Evolutionary conservation across 2,888 invertebrate species (phyloP).

Genomic region (Spilosoma lubricipeda): DNA sequence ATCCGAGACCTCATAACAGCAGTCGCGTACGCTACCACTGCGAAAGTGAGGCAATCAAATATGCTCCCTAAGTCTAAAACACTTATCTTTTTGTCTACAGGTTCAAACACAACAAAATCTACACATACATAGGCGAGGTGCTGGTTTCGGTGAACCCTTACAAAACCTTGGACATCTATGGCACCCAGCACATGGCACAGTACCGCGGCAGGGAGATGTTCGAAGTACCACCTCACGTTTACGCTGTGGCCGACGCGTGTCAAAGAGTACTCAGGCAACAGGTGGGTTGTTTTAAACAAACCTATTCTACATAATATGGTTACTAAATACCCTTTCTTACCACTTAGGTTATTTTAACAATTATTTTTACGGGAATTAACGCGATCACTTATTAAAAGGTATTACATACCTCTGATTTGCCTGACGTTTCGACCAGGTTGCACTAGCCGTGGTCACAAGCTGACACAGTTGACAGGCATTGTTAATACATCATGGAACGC

Average conservation of each 20-base stretch:
- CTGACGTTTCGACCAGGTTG: no score
- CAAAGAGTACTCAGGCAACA: conserved; percentile 97
- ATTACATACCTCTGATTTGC: no score
- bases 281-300: conserved; percentile 55
- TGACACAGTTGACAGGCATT: no score
- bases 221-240: conserved; percentile 98
- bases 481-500: no score
- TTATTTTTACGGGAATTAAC: no score
- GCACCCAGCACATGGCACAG: conserved; percentile 92
- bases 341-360: no score
- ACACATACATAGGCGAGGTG: conserved; percentile 99
- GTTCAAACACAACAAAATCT: conserved; percentile 96
- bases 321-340: neutral
- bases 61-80: neutral
- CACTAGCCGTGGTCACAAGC: no score
- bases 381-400: no score
- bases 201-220: conserved; percentile 97
- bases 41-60: no score
- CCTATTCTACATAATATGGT: neutral
- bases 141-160: conserved; percentile 99
- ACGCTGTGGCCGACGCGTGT: conserved; percentile 98
- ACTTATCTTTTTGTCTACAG: conserved; percentile 84
- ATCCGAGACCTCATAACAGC: no score
- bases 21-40: no score
- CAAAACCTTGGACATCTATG: conserved; percentile 96